Base-by-base conservation (phyloP, 2,888 invertebrate genomes). In the Thera britannica region DNA sequence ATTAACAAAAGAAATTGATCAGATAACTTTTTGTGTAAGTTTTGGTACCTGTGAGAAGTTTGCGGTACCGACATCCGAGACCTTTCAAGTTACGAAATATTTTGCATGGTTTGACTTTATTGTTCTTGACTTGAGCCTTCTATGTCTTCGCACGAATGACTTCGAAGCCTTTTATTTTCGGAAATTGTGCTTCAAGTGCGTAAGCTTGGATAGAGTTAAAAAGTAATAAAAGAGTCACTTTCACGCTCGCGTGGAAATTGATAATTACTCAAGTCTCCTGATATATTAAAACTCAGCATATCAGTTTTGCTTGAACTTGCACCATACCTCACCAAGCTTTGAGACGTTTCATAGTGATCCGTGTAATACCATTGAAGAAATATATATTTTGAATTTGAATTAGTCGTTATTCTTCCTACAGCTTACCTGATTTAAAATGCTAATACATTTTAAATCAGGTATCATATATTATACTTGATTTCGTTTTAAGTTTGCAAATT, bases 61-160 rank as follows among this genome's bases (percentile, higher is more conserved):
- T 64, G 58, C 70, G 67, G 71, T 67, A 57, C 67, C 56, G 69
- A 69, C 65, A 63, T 70, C 67, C 70, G 84, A 87, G 86, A 77
- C 84, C 86, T 74, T 80, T 56, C 67, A 86, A 84, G 83, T 83
- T 79, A 67, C 72, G 73, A 68, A 79, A 84, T 83, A 81, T 84
- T 83, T 83, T 72, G 77, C 83, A 79, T 82, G 71, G 76, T 74
- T 76, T 76, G 62, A 75, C 77, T 70, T 75, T 70, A 80, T 80
- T 75, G 78, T 82, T 79, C 78, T 72, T 73, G 79, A 79, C 78
- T 72, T 73, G 78, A 80, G 79, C 79, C 76, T 65, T 80, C 77
- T 74, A 81, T 79, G 76, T 79, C 76, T 82, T 81, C 77, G 65
- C 76, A 78, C 75, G 81, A 82, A 75, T 77, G 69, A 70, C 65